Conservation (phyloP, 2,888 invertebrate species). For the Magallana nippona region DNA sequence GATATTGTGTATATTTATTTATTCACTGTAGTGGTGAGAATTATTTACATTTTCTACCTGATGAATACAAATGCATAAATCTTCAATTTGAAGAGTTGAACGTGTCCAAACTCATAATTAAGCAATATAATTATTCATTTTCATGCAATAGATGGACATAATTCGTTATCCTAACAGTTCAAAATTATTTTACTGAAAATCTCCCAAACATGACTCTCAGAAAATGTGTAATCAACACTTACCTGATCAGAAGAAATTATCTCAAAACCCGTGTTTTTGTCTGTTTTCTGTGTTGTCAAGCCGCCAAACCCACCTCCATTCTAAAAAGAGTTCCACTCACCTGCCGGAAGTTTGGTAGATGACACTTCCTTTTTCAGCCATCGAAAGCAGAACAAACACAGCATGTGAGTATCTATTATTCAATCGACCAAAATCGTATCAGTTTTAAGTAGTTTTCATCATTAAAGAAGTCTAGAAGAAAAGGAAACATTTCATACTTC, state of each 20-base stretch:
- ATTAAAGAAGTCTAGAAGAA: background rate
- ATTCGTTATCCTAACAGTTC: background rate
- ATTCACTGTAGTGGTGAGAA: no score
- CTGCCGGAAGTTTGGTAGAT: slow-evolving; percentile 52
- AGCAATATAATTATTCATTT: background rate
- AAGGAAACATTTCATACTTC: background rate
- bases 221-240: background rate
- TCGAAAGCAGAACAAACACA: slow-evolving; percentile 31
- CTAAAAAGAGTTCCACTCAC: slow-evolving; percentile 54
- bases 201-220: background rate
- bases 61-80: no score
- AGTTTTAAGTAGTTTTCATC: no score
- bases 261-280: slow-evolving; percentile 40
- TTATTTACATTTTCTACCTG: no score
- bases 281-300: slow-evolving; percentile 58
- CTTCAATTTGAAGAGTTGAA: no score
- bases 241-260: background rate
- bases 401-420: slow-evolving; percentile 30
- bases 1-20: no score
- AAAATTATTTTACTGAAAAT: background rate
- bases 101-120: slow-evolving; percentile 1
- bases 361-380: slow-evolving; percentile 55
- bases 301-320: slow-evolving; percentile 52
- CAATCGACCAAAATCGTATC: slow-evolving; percentile 36
- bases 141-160: background rate